Base-by-base conservation (phyloP, 2,113 vertebrate genomes). In the Xenopus laevis region DNA sequence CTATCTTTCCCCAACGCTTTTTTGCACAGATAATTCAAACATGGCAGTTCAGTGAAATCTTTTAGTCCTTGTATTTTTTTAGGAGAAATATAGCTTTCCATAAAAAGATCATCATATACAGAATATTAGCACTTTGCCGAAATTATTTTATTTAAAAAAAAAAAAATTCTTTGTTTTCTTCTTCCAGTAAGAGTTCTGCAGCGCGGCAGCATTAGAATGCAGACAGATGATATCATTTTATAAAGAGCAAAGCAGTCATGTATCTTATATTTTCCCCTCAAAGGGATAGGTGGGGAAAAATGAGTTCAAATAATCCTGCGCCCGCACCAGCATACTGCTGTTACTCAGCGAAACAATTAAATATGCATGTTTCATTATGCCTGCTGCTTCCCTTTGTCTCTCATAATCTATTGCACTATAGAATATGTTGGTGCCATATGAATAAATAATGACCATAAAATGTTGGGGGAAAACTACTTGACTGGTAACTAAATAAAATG, bases 21-120 rank as follows among this genome's bases (percentile, higher is more conserved):
- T 95, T 85, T 92, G 91, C 91, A 89, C 89, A 82, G 87, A 91
- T 91, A 87, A 89, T 91, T 93, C 90, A 90, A 89, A 84, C 65
- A 83, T 89, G 88, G 90, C 86, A 89, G 88, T 91, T 91, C 89
- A 87, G 86, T 90, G 83, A 81, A 79, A 84, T 82, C 83, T 83
- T 87, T 87, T 86, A 82, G 84, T 85, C 84, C 85, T 87, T 77
- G 86, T 79, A 85, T 87, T 40, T 40, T 50, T 53, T 55, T 11
- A 23, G 80, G 82, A 88, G 86, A 88, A 88, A 87, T 86, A 86
- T 85, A 86, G 87, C 84, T 84, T 82, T 69, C 71, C 83, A 83
- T 79, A 84, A 83, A 61, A 45, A 1, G 18, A 66, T 59, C 6
- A 12, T 46, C 63, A 64, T 40, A 8, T 13, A 16, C 12, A 50